Conservation (phyloP, 2,797 vertebrate genomes). For the Chelidonichthys spinosus region DNA sequence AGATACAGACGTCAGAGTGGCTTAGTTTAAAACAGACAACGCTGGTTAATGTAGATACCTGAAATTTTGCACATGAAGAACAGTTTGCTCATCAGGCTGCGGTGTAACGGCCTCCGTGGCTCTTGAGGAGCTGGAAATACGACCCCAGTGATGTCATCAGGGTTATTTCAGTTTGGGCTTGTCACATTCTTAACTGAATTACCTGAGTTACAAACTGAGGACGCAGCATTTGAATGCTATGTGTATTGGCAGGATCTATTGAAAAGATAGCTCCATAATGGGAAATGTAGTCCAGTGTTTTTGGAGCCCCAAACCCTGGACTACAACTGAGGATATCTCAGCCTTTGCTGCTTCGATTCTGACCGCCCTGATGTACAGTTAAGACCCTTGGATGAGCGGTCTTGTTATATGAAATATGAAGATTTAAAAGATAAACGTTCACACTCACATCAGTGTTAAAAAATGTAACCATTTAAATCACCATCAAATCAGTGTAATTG, state of each 20-base stretch:
- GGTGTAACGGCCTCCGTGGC: not conserved
- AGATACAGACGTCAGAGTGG: not conserved
- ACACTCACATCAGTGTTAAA: conserved; percentile 2
- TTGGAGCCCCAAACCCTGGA: not conserved
- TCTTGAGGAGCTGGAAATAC: not conserved
- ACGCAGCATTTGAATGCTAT: not conserved
- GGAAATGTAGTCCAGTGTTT: conserved; percentile 20
- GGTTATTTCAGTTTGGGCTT: not conserved
- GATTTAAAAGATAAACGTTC: not conserved
- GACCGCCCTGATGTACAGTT: conserved; percentile 5
- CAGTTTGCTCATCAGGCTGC: not conserved
- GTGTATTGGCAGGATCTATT: not conserved
- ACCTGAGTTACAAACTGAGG: not conserved
- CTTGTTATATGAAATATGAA: not conserved
- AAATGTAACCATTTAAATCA: too few relatives aligned
- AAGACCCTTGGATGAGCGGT: not conserved
- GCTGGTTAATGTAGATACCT: conserved; percentile 42
- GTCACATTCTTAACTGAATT: not conserved
- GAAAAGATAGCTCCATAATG: conserved; percentile 18
- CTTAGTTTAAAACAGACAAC: not conserved
- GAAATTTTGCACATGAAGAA: conserved; percentile 20
- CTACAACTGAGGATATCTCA: not conserved
- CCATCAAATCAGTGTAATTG: conserved; percentile 9
- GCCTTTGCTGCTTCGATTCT: conserved; percentile 22
- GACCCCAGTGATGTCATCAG: not conserved